Base-by-base conservation (phyloP, 2,113 vertebrate genomes). In the Melanerpes aurifrons region DNA sequence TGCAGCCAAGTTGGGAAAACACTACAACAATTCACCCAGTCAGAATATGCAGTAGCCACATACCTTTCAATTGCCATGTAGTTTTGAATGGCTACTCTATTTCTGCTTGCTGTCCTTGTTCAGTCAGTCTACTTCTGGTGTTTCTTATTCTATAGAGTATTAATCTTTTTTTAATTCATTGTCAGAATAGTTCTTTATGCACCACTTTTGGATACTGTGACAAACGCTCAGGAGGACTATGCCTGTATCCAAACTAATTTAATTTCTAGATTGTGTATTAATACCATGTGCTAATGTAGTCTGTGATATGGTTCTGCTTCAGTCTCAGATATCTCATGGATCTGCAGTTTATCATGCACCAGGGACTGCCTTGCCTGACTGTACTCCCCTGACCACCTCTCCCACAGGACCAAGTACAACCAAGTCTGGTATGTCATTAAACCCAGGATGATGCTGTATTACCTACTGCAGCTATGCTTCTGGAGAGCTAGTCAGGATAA, bases 81-180 rank as follows among this genome's bases (percentile, higher is more conserved):
- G 9, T 32, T 63, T 29, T 73, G 24, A 58, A 58, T 19, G 15
- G 28, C 48, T 89, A 37, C 72, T 80, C 76, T 54, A 0, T 31
- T 82, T 58, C 59, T 74, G 50, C n/a, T 71, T 76, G 26, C 58
- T 92, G 56, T 29, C 53, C 18, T 47, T 47, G 58, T 73, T 85
- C 85, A 73, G 35, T 91, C 37, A 22, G 31, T 56, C 59, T 67
- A 28, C 28, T 77, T 76, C 24, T 43, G 57, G 31, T 88, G 67
- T 45, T 82, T 71, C 57, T 91, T 76, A 74, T 75, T 86, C 59
- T 89, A 69, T 3, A 92, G 45, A 94, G 48, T 53, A 86, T 88
- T 76, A 91, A 59, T 5, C 20, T 71, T 56, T 75, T 75, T 59
- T 10, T 40, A 69, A 82, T 70, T 11, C 22, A 24, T 22, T 53